Base-by-base conservation (phyloP, 2,888 invertebrate genomes). In the Anagyrus pseudococci region DNA sequence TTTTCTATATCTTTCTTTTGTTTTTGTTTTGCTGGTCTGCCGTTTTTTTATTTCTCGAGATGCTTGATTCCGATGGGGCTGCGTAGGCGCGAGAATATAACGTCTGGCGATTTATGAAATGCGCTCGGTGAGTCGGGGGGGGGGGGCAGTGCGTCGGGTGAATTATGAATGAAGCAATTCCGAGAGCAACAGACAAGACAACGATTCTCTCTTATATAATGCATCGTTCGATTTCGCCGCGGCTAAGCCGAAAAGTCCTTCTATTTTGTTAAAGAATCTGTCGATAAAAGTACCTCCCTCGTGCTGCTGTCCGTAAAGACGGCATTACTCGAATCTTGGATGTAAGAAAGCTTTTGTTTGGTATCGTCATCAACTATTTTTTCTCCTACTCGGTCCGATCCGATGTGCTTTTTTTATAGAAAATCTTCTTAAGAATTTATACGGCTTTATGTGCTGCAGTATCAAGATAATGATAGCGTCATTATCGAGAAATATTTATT, bases 221-320 rank as follows among this genome's bases (percentile, higher is more conserved):
- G 8, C 33, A 37, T 37, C 15, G 33, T 37, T 37, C 33, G 33
- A 37, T 37, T 37, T 37, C 10, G 4, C 19, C 20, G 43, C 10
- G 10, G 17, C 19, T 17, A 29, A 29, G 23, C 29, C 10, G 22
- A 19, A 26, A 17, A 54, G 43, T 10, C 43, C 43, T 26, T 54
- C 43, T 43, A 43, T 54, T 54, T 55, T 29, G 55, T 55, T 33
- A 29, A 43, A 43, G 19, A 55, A 55, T 55, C 55, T 44, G 33
- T 10, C 55, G 46, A 33, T 50, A 37, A 50, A 33, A 50, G 29
- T 17, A 20, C 19, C 50, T 33, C 29, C 29, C 20, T 15, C 29
- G 50, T 50, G n/a, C n/a, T n/a, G n/a, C 50, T 13, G 15, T 4
- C 37, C 17, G 19, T 1, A 20, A n/a, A 13, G 20, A 55, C 22